Evolutionary conservation across 2,888 invertebrate genomes (phyloP).

Genomic region (Polia nebulosa): DNA sequence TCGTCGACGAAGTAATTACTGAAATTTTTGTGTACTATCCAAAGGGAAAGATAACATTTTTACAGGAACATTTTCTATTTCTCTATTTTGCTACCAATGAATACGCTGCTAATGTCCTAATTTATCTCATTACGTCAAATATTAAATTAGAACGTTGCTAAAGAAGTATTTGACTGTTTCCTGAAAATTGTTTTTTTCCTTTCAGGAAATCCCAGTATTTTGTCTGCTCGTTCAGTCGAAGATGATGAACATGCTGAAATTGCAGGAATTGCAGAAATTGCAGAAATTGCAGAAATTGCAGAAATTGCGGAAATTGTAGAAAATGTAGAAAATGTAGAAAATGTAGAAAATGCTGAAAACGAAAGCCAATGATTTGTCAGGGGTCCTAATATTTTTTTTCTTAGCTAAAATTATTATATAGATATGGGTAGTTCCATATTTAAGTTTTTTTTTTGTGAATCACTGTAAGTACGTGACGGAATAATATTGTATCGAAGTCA

Average conservation of each 20-base stretch:
- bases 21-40: too few species aligned
- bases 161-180: background rate
- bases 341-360: background rate
- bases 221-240: constrained; percentile 26
- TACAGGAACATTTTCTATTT: too few species aligned
- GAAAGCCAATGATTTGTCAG: constrained; percentile 7
- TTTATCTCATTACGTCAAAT: too few species aligned
- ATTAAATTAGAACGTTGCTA: too few species aligned
- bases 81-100: too few species aligned
- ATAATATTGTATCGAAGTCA: constrained; percentile 3
- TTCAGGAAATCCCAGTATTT: constrained; percentile 15
- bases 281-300: too few species aligned
- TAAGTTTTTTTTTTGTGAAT: background rate
- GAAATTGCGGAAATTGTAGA: background rate
- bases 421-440: background rate
- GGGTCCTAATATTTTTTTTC: background rate
- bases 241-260: constrained; percentile 10
- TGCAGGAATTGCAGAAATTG: too few species aligned
- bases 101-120: too few species aligned
- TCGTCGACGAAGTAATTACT: too few species aligned
- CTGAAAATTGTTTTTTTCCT: background rate
- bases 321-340: background rate
- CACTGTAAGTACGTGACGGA: background rate
- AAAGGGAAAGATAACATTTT: too few species aligned
- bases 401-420: background rate